Evolutionary conservation across 2,797 vertebrate species (phyloP).

Genomic region (Acipenser transmontanus): DNA sequence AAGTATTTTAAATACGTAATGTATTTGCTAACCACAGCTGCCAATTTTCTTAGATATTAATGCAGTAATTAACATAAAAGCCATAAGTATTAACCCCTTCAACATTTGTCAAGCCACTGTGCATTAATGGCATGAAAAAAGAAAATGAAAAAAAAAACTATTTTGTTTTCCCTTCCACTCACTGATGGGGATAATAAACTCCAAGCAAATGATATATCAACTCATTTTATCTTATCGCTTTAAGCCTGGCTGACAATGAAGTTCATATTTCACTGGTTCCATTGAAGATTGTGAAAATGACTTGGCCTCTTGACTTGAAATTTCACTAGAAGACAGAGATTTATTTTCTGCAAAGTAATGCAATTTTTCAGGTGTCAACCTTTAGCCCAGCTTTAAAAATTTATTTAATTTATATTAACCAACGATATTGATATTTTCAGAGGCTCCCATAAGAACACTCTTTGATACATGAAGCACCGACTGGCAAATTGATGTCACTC

Average conservation of each 20-base stretch:
- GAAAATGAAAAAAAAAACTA: constrained; percentile 29
- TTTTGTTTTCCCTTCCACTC: constrained; percentile 74
- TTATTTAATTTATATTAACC: constrained; percentile 82
- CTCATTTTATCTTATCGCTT: constrained; percentile 77
- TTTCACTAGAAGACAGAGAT: constrained; percentile 80
- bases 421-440: constrained; percentile 76
- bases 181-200: constrained; percentile 71
- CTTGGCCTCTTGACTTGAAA: constrained; percentile 78
- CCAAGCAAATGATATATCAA: constrained; percentile 78
- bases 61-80: too few relatives aligned
- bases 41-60: too few relatives aligned
- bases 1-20: too few relatives aligned
- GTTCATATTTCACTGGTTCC: constrained; percentile 77
- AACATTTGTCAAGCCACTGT: not conserved
- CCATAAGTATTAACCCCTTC: too few relatives aligned
- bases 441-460: constrained; percentile 39
- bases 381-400: constrained; percentile 75
- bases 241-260: constrained; percentile 78
- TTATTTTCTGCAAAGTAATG: constrained; percentile 77
- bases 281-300: constrained; percentile 79
- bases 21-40: too few relatives aligned
- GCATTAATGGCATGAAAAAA: constrained; percentile 6
- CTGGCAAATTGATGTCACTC: constrained; percentile 60
- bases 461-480: constrained; percentile 69
- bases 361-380: constrained; percentile 81